These are phyloP conservation scores for Chauna torquata DNA, from an alignment of 2,113 vertebrate species.

Conservation along the genomic window DNA sequence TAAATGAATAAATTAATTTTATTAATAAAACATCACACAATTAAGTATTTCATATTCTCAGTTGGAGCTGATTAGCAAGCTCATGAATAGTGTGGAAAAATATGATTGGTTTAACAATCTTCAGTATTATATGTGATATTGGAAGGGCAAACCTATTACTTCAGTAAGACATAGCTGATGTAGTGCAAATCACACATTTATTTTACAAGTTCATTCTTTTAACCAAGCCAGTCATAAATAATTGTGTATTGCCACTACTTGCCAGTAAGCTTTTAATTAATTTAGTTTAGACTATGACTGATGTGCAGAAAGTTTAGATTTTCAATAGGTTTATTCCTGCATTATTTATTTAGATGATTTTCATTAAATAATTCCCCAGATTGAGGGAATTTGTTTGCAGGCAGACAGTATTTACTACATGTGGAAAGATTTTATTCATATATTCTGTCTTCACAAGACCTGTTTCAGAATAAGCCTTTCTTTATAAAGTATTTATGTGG, in stretches of 20 bases:
- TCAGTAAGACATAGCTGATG: neutral
- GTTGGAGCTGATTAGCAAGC: constrained; percentile 61
- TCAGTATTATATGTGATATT: neutral
- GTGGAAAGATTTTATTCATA: neutral
- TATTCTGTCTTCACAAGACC: neutral
- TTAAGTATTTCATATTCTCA: constrained; percentile 72
- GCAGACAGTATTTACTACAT: neutral
- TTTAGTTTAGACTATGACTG: neutral
- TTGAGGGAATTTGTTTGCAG: neutral
- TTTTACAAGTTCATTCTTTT: constrained; percentile 26
- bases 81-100: constrained; percentile 13
- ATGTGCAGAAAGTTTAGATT: constrained; percentile 1
- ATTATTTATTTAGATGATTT: constrained; percentile 14
- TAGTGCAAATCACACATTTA: neutral
- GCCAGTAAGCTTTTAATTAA: constrained; percentile 5
- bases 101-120: neutral
- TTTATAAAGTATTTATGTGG: neutral
- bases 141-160: neutral
- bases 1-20: too few relatives aligned
- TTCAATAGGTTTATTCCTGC: constrained; percentile 16
- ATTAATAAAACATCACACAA: constrained; percentile 76
- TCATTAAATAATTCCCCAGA: constrained; percentile 4
- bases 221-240: neutral
- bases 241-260: neutral
- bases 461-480: neutral